Evolutionary conservation across 1,140 invertebrate genomes (phyloP).

Genomic region (Nomia melanderi): DNA sequence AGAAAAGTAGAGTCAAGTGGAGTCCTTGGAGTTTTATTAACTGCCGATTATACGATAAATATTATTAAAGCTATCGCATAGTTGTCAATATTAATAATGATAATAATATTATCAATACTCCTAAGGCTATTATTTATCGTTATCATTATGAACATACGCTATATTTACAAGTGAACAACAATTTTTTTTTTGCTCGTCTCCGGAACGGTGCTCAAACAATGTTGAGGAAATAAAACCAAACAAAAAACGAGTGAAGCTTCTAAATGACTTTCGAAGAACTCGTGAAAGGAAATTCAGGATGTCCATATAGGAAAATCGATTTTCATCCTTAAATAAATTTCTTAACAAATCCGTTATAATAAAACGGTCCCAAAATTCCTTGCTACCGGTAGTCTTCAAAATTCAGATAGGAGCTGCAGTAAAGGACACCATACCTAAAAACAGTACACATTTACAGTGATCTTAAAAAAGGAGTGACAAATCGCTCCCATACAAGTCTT

Average conservation of each 20-base stretch:
- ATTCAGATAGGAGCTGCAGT: conserved; percentile 50
- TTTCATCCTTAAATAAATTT: conserved; percentile 27
- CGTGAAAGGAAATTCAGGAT: conserved; percentile 23
- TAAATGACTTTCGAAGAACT: conserved; percentile 42
- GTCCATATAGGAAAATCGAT: neutral
- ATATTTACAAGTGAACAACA: conserved; percentile 79
- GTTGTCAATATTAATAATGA: conserved; percentile 73
- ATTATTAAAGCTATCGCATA: conserved; percentile 77
- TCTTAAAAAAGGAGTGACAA: conserved; percentile 39
- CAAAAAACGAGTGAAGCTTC: conserved; percentile 35
- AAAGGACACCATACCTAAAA: conserved; percentile 42
- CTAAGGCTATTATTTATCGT: conserved; percentile 73
- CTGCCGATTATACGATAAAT: conserved; percentile 66
- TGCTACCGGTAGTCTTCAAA: conserved; percentile 17
- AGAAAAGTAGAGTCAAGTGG: conserved; percentile 48
- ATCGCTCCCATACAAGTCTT: conserved; percentile 44
- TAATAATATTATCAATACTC: conserved; percentile 71
- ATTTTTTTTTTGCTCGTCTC: conserved; percentile 61
- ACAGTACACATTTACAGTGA: conserved; percentile 61
- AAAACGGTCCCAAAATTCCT: conserved; percentile 20
- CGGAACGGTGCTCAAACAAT: conserved; percentile 56
- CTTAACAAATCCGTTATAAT: neutral
- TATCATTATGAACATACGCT: conserved; percentile 70
- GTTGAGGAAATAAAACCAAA: conserved; percentile 36
- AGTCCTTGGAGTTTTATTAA: conserved; percentile 55